phyloP scores from a whole-genome alignment of 1,140 invertebrate species.

The Samia ricini region DNA sequence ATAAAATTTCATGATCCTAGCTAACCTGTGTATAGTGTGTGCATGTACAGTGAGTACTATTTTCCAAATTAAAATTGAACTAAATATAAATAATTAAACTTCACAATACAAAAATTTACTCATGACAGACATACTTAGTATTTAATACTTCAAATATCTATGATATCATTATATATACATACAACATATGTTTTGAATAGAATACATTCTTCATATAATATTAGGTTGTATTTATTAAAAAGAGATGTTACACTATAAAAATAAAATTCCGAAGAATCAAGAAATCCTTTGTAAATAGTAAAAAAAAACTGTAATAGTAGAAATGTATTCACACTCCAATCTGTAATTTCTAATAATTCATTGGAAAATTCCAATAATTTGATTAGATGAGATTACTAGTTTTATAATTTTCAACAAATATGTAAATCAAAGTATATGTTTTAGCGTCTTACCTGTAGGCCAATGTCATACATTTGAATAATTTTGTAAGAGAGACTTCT shows the following conservation, averaged over 20 bases:
- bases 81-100: not conserved
- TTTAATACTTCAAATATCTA: too few relatives aligned
- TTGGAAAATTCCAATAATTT: not conserved
- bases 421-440: constrained; percentile 12
- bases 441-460: constrained; percentile 90
- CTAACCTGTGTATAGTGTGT: not conserved
- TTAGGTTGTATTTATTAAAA: too few relatives aligned
- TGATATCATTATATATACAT: too few relatives aligned
- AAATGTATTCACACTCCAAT: not conserved
- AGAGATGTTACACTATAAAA: too few relatives aligned
- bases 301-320: too few relatives aligned
- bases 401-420: not conserved
- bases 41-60: not conserved
- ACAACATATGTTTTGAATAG: too few relatives aligned
- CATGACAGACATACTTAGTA: too few relatives aligned
- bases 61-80: not conserved
- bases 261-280: too few relatives aligned
- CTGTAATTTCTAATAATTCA: not conserved
- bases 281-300: too few relatives aligned
- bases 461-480: constrained; percentile 97
- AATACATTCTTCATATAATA: too few relatives aligned
- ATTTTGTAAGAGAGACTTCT: constrained; percentile 94
- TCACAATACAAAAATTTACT: not conserved
- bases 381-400: not conserved
- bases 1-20: not conserved